phyloP scores from a whole-genome alignment of 2,888 invertebrate genomes.

The Villa cingulata region DNA sequence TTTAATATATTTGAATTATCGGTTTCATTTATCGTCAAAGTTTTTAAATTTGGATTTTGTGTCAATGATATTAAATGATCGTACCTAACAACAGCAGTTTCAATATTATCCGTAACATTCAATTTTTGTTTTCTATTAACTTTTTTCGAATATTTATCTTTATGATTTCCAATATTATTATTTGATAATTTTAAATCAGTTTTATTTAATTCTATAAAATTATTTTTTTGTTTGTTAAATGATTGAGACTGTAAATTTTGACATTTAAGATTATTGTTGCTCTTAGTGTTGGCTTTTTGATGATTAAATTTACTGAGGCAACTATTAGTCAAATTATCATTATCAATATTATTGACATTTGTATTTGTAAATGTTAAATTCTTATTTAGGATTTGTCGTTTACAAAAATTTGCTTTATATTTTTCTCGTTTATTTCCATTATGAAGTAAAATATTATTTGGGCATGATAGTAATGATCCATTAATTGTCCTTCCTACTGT shows the following conservation, averaged over 20 bases:
- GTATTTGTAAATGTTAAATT: background rate
- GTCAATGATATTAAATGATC: conserved; percentile 11
- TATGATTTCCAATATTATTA: too few relatives aligned
- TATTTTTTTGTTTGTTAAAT: too few relatives aligned
- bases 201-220: too few relatives aligned
- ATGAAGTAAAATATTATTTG: too few relatives aligned
- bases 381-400: conserved; percentile 4
- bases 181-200: too few relatives aligned
- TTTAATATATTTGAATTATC: background rate
- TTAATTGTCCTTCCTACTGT: background rate
- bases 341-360: background rate
- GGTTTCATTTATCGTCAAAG: too few relatives aligned
- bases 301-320: background rate
- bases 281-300: background rate
- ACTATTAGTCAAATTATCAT: background rate
- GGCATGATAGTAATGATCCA: background rate
- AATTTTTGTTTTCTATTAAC: too few relatives aligned
- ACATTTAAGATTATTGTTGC: background rate
- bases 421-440: conserved; percentile 3
- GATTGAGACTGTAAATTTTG: too few relatives aligned
- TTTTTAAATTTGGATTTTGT: conserved; percentile 9
- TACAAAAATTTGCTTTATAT: conserved; percentile 3
- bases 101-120: too few relatives aligned
- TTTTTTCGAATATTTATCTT: too few relatives aligned
- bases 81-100: too few relatives aligned